Base-by-base conservation (phyloP, 1,140 invertebrate species). In the Drosophila arawakana region DNA sequence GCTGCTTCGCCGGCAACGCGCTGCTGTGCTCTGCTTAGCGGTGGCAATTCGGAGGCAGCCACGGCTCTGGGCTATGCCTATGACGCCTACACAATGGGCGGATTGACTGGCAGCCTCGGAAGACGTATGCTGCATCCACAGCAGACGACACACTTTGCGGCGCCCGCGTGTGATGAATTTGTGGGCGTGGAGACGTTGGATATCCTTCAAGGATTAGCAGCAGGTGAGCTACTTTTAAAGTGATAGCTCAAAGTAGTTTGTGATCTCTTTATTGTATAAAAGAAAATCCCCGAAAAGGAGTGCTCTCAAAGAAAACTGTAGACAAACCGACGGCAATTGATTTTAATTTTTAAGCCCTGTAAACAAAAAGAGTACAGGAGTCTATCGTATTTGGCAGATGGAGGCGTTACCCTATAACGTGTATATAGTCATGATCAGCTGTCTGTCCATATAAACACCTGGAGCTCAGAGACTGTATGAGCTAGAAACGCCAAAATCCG, bases 101-200 rank as follows among this genome's bases (percentile, higher is more conserved):
- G 76, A 3, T 54, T 85, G 41, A 91, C 90, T 2, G 88, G 88
- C n/a, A 91, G 91, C 62, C 63, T 91, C 59, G 77, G 81, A 15
- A 63, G 86, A 2, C 73, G 91, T 1, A 74, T 74, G 15, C 34
- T 91, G 44, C 88, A 79, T 41, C 62, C 74, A 46, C 70, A 70
- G 9, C 70, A 70, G 9, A 81, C 71, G 10, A 47, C 61, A 2
- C 84, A 89, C 11, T 84, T 68, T 30, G 52, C 67, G 7, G 21
- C 78, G 21, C 69, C 54, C 21, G 34, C 79, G 10, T 76, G 75
- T 21, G 80, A 80, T 6, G 90, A 92, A 21, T 92, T 85, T 39
- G 78, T 92, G 55, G 91, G 90, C 59, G 82, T 92, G 0, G 83
- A 91, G 55, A 91, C 89, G 9, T 77, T 92, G 37, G 91, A 92